Base-by-base conservation (phyloP, 2,888 invertebrate species). In the Parnassius apollo region DNA sequence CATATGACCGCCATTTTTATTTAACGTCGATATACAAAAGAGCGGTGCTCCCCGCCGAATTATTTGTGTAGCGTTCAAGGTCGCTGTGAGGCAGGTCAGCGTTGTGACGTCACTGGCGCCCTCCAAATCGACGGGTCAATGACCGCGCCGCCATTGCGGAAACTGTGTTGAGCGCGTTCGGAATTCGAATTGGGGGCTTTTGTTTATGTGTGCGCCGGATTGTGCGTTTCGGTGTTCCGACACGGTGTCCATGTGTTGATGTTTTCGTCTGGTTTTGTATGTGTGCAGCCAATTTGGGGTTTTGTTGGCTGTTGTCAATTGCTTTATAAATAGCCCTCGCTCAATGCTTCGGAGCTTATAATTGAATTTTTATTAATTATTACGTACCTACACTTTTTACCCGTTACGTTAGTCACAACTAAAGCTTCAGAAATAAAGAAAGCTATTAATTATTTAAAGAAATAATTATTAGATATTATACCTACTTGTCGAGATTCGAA, bases 121-220 rank as follows among this genome's bases (percentile, higher is more conserved):
- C 90, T 86, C 89, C 88, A 89, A 91, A 91, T 83, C 83, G 72
- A 61, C 76, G 82, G 90, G 85, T 88, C 82, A 75, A 74, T 77
- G 88, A 80, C 85, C 90, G 83, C 83, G 84, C 80, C 80, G 84
- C 85, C 86, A 86, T 84, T 79, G 83, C 88, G 88, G 90, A 88
- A 89, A 90, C 88, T 86, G 88, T 84, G 86, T 73, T 87, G 85
- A 81, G 82, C 88, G 89, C 89, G 88, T 78, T 82, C 83, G 82
- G 91, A 90, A 90, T 91, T 85, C 85, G 84, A 91, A 90, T 91
- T 90, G 88, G 88, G 88, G 80, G 77, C 78, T 78, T 74, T 71
- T 74, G 74, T 76, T 66, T 64, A 63, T 77, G 86, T 88, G 86
- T 87, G 87, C 75, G 86, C 83, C 70, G 61, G 67, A 68, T 75